A percentile compares a stretch with the other conserved stretches of the same genome.
Evolutionary conservation across 2,797 vertebrate genomes (phyloP).

Genomic region (Halcyon leucocephala): DNA sequence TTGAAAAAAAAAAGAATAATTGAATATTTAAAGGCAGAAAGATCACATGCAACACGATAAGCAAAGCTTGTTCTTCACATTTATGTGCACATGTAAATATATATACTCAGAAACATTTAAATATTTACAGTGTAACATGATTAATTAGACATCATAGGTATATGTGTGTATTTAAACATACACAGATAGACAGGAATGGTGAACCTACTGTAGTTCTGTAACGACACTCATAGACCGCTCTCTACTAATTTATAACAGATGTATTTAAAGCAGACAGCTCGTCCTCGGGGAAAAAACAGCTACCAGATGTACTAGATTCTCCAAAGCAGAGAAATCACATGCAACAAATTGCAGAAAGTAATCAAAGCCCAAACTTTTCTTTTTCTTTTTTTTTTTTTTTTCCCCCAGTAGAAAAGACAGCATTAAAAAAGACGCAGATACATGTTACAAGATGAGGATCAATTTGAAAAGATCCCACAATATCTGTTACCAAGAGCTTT

Average conservation of each 20-base stretch:
- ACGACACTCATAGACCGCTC: background rate
- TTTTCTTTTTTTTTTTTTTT: background rate
- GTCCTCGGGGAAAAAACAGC: background rate
- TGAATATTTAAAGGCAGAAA: conserved; percentile 3
- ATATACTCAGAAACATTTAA: background rate
- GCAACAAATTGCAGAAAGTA: conserved; percentile 48
- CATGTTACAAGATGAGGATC: conserved; percentile 43
- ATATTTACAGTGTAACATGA: background rate
- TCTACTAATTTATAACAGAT: background rate
- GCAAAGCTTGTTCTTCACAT: background rate
- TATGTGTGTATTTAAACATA: background rate
- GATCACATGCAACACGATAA: background rate
- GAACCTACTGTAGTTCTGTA: background rate
- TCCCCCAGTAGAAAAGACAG: background rate
- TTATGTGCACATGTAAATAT: background rate
- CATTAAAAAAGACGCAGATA: conserved; percentile 36
- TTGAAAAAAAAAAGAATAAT: background rate
- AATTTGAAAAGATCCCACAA: conserved; percentile 59
- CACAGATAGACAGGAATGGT: background rate
- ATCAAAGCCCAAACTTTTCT: conserved; percentile 7
- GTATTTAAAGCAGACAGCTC: background rate
- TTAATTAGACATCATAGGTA: background rate
- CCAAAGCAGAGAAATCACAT: conserved; percentile 21
- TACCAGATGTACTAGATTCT: conserved; percentile 21
- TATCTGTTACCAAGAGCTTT: conserved; percentile 53